These are phyloP conservation scores for Ichneumon xanthorius DNA, from an alignment of 2,888 invertebrate genomes.

Conservation along the genomic window DNA sequence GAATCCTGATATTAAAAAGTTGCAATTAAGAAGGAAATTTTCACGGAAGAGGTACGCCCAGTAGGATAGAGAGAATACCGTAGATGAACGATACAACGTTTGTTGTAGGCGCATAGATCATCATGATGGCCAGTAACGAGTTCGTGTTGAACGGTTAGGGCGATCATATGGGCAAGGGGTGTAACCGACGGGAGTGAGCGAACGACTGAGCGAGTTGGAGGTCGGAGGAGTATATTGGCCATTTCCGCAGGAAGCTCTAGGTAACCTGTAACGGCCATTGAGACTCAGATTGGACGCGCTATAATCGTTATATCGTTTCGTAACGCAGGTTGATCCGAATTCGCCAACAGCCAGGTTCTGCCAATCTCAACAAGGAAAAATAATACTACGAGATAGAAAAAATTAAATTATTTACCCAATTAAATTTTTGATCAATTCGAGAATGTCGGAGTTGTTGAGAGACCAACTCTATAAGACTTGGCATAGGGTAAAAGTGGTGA, in stretches of 20 bases:
- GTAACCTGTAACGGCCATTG: constrained; percentile 83
- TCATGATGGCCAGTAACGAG: constrained; percentile 79
- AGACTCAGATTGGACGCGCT: constrained; percentile 81
- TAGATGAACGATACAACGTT: constrained; percentile 79
- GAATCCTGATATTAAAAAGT: not conserved
- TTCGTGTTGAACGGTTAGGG: constrained; percentile 77
- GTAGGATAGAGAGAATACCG: constrained; percentile 65
- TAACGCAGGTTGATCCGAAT: constrained; percentile 75
- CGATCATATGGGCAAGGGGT: constrained; percentile 79
- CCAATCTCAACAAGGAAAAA: not conserved
- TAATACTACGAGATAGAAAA: no score
- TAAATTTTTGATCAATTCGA: not conserved
- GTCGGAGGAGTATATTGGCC: constrained; percentile 83
- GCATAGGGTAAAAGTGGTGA: no score
- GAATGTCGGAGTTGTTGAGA: not conserved
- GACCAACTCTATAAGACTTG: no score
- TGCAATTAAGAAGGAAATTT: not conserved
- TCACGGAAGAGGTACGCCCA: not conserved
- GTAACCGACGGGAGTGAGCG: constrained; percentile 74
- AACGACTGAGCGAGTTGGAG: constrained; percentile 80
- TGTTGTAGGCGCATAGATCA: constrained; percentile 80
- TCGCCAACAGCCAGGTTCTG: constrained; percentile 50
- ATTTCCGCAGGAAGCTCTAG: constrained; percentile 84
- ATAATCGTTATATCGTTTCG: constrained; percentile 79
- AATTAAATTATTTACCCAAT: not conserved